Conservation (phyloP, 2,888 invertebrate genomes). For the Chydorus sphaericus region DNA sequence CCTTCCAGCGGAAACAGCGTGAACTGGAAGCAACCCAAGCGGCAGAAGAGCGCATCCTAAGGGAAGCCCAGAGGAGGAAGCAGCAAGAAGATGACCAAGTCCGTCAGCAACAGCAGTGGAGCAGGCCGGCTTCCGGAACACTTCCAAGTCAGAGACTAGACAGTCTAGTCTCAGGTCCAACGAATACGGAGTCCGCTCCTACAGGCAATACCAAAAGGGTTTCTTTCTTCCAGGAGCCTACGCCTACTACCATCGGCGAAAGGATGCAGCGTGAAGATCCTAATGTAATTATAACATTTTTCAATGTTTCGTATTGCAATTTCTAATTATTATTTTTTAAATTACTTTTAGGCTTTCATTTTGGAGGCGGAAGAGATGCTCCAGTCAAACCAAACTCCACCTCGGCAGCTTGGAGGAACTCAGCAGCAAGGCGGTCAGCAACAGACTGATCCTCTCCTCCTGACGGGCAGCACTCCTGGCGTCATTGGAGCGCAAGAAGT, state of each 20-base stretch:
- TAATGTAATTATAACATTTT: slow-evolving; percentile 44
- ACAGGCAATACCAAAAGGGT: slow-evolving; percentile 53
- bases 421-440: neutral
- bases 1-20: slow-evolving; percentile 37
- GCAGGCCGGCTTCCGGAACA: neutral
- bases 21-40: slow-evolving; percentile 39
- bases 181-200: no score
- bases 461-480: slow-evolving; percentile 63
- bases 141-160: neutral
- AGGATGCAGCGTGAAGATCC: slow-evolving; percentile 58
- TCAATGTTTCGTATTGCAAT: neutral
- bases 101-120: slow-evolving; percentile 20
- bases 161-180: neutral
- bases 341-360: slow-evolving; percentile 50
- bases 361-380: slow-evolving; percentile 65
- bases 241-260: slow-evolving; percentile 16
- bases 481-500: slow-evolving; percentile 98
- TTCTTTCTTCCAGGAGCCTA: slow-evolving; percentile 29
- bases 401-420: neutral
- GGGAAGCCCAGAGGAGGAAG: slow-evolving; percentile 31
- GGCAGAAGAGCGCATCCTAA: slow-evolving; percentile 30
- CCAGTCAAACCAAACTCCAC: slow-evolving; percentile 9
- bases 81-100: slow-evolving; percentile 19
- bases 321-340: neutral
- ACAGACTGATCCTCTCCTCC: slow-evolving; percentile 18